These are phyloP conservation scores for Amphipoea oculea DNA, from an alignment of 2,888 invertebrate species.

Conservation along the genomic window DNA sequence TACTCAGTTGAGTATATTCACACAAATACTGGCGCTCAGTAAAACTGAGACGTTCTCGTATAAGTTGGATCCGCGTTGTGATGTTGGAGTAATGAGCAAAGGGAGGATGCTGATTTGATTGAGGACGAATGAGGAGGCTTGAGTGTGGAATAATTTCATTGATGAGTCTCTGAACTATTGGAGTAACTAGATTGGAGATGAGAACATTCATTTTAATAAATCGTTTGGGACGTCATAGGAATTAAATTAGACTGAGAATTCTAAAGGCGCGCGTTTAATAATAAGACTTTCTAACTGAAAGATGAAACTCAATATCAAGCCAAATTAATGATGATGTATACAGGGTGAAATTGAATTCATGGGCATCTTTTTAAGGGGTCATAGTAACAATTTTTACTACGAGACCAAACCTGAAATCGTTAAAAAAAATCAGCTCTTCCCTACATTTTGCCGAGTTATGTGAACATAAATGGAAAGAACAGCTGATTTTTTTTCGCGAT, in stretches of 20 bases:
- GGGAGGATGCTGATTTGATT: conserved; percentile 52
- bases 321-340: not conserved
- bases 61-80: conserved; percentile 49
- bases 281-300: conserved; percentile 17
- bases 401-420: no score
- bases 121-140: conserved; percentile 46
- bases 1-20: conserved; percentile 45
- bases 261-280: conserved; percentile 22
- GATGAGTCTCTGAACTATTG: conserved; percentile 57
- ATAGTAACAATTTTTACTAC: no score
- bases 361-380: no score
- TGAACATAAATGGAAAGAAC: no score
- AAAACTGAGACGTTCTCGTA: conserved; percentile 44
- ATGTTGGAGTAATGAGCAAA: conserved; percentile 55
- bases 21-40: conserved; percentile 40
- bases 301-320: conserved; percentile 4
- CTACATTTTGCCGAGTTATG: no score
- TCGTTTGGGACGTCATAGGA: conserved; percentile 34
- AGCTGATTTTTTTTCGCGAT: no score
- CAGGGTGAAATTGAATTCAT: no score
- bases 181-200: conserved; percentile 48
- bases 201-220: conserved; percentile 56
- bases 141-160: conserved; percentile 58
- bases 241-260: conserved; percentile 44
- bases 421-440: no score